Base-by-base conservation (phyloP, 37 sponge, comb jelly and placozoan species). In the Bolinopsis microptera region DNA sequence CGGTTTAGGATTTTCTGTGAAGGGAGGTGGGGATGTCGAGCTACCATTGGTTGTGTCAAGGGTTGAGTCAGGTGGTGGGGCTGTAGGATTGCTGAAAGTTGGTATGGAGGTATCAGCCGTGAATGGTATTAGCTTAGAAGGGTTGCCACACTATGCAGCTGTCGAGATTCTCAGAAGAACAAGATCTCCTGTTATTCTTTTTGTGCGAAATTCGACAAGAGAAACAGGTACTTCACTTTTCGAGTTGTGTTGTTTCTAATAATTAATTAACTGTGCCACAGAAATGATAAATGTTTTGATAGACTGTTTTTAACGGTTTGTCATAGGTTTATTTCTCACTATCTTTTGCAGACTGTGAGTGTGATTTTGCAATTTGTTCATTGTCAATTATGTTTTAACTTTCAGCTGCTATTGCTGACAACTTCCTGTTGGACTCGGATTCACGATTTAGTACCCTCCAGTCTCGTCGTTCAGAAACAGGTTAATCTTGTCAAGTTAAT, bases 111-210 rank as follows among this genome's bases (percentile, higher is more conserved):
- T 86, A 25, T 41, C 61, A 36, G 90, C 90, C 25, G 90, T 86
- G 3, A 86, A 86, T 86, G 90, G 90, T 22, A 86, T 86, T 5
- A 41, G 61, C 39, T 38, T 86, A 36, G 61, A 39, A 3, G 90
- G 90, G 16, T 30, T 86, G 0, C 90, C 90, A 27, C 90, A 86
- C 39, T 86, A 41, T 86, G 90, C 90, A 39, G 90, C 90, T 40
- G 90, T 86, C 39, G 90, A 86, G 48, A 34, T 86, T 39, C 35
- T 86, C 38, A 86, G 90, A 27, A 86, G 90, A 86, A 86, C 90
- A 21, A 25, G 41, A 24, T 86, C 90, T 41, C 90, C 90, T 26
- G 90, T 41, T 24, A 86, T 86, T 23, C 61, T 86, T 13, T 86
- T 41, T 86, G 90, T 86, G 23, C 32, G 90, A 26, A 34, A 86